A percentile compares a stretch with the other conserved stretches of the same genome.
phyloP scores from a whole-genome alignment of 2,113 vertebrate genomes.

The Peromyscus californicus region DNA sequence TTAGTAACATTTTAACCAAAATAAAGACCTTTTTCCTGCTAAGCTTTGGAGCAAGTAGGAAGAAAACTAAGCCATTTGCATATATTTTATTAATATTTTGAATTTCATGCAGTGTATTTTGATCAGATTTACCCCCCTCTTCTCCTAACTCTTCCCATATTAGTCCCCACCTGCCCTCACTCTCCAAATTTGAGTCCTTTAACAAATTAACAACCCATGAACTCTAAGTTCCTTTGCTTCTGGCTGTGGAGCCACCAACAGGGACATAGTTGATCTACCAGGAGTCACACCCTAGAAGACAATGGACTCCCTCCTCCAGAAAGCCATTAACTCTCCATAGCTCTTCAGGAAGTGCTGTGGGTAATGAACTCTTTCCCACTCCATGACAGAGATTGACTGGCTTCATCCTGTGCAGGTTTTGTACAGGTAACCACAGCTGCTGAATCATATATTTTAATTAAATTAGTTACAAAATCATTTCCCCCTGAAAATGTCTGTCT shows the following conservation, averaged over 20 bases:
- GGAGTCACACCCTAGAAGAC: not conserved
- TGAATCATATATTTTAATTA: not conserved
- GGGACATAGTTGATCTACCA: not conserved
- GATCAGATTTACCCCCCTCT: not conserved
- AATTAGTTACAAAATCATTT: slow-evolving; percentile 46
- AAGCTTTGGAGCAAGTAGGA: not conserved
- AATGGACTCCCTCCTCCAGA: no score
- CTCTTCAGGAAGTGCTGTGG: no score
- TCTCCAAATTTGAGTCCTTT: not conserved
- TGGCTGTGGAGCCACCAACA: not conserved
- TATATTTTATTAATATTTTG: not conserved
- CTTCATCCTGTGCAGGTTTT: not conserved
- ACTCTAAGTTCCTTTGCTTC: not conserved
- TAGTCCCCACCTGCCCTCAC: not conserved
- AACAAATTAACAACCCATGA: not conserved
- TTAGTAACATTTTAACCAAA: slow-evolving; percentile 44
- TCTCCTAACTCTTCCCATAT: not conserved
- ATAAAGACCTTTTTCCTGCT: not conserved
- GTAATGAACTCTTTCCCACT: not conserved
- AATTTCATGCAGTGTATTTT: not conserved
- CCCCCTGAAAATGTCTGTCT: slow-evolving; percentile 26
- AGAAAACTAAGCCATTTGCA: not conserved
- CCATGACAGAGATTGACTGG: not conserved
- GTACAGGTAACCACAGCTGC: not conserved
- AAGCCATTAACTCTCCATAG: not conserved